Percentiles rank a stretch among this genome's conserved stretches.
phyloP scores from a whole-genome alignment of 35 echinoderm and acorn worm genomes.

The Amphiura filiformis region DNA sequence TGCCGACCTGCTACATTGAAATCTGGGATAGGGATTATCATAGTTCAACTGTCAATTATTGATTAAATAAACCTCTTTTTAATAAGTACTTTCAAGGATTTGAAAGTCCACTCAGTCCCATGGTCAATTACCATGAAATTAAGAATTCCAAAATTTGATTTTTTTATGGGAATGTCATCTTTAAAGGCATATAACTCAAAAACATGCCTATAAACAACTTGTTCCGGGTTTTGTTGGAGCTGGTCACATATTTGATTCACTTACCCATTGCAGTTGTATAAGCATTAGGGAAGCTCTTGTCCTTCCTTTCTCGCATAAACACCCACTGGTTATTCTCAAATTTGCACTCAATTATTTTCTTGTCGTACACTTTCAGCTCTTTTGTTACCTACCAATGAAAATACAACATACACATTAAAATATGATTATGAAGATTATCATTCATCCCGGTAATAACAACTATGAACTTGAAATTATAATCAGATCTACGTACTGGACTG shows the following conservation, averaged over 20 bases:
- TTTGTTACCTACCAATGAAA: conserved; percentile 69
- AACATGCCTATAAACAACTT: not conserved
- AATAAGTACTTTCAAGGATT: not conserved
- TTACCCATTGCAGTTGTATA: conserved; percentile 86
- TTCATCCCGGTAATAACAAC: too few relatives aligned
- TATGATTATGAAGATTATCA: too few relatives aligned
- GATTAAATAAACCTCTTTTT: not conserved
- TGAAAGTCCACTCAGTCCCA: not conserved
- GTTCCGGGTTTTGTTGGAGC: not conserved
- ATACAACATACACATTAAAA: not conserved
- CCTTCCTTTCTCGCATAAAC: conserved; percentile 84
- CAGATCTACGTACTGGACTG: too few relatives aligned
- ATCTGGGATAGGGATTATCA: too few relatives aligned
- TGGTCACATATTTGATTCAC: not conserved
- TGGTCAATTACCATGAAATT: not conserved
- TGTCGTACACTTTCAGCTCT: conserved; percentile 81
- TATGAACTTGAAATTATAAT: too few relatives aligned
- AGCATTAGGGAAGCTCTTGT: conserved; percentile 91
- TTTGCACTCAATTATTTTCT: conserved; percentile 91
- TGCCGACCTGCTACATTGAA: too few relatives aligned
- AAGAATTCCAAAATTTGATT: too few relatives aligned
- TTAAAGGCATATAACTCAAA: not conserved
- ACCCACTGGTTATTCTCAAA: conserved; percentile 72
- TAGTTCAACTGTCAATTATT: too few relatives aligned
- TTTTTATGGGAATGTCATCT: not conserved